Percentiles rank a stretch among this genome's conserved stretches.
Conservation (phyloP, 2,888 invertebrate species). For the Oegoconia quadripuncta region DNA sequence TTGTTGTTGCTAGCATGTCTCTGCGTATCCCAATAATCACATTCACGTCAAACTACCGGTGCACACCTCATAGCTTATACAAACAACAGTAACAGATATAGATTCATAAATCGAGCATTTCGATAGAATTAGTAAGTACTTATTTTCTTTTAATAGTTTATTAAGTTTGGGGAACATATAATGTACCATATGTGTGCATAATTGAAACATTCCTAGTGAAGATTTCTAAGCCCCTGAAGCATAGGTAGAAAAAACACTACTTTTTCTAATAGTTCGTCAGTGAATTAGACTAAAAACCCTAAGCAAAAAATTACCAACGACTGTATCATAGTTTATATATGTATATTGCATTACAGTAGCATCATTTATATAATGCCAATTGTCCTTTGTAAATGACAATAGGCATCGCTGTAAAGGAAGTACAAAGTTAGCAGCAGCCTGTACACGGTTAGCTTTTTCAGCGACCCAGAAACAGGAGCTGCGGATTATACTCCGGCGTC, state of each 20-base stretch:
- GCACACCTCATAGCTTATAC: conserved; percentile 42
- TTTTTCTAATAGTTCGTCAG: conserved; percentile 33
- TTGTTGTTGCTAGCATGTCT: conserved; percentile 81
- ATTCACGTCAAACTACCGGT: conserved; percentile 65
- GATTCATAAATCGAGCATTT: too few species aligned
- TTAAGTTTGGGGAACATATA: too few species aligned
- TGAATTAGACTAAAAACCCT: conserved; percentile 46
- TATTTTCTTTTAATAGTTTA: too few species aligned
- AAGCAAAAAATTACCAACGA: conserved; percentile 11
- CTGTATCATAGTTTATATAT: neutral
- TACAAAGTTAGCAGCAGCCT: conserved; percentile 42
- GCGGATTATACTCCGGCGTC: conserved; percentile 60
- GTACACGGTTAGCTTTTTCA: conserved; percentile 70
- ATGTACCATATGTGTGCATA: too few species aligned
- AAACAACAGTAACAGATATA: conserved; percentile 19
- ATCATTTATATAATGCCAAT: neutral
- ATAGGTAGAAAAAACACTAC: conserved; percentile 29
- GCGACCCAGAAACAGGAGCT: conserved; percentile 71
- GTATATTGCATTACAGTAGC: neutral
- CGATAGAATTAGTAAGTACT: too few species aligned
- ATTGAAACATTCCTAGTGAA: too few species aligned
- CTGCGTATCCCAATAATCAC: conserved; percentile 73
- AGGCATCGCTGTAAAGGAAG: neutral
- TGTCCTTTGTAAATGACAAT: neutral
- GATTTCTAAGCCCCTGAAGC: conserved; percentile 50